Evolutionary conservation across 2,113 vertebrate genomes (phyloP).

Genomic region (Vulpes ferrilata): DNA sequence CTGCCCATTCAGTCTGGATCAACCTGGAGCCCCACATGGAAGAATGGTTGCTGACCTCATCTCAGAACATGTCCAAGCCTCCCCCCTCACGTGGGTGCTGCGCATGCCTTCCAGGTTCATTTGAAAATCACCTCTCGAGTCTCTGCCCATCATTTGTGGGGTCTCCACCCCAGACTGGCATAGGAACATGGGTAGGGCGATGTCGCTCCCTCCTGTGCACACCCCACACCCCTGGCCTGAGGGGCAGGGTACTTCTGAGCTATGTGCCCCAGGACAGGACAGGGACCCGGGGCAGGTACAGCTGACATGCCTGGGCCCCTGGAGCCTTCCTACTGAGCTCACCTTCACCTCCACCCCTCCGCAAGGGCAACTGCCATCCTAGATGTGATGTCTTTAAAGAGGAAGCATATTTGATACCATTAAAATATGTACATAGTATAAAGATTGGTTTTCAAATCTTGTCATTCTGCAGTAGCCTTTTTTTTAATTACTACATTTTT

Average conservation of each 20-base stretch:
- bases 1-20: background rate
- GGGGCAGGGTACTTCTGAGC: background rate
- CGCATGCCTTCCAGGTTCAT: background rate
- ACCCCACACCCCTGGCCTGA: background rate
- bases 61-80: background rate
- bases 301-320: background rate
- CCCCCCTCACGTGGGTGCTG: background rate
- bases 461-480: background rate
- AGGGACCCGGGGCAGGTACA: background rate
- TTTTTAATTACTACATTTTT: background rate
- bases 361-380: background rate
- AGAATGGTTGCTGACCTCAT: background rate
- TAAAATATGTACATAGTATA: background rate
- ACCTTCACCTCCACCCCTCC: background rate
- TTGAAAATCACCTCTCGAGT: background rate
- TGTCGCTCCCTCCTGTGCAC: background rate
- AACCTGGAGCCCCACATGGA: background rate
- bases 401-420: background rate
- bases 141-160: background rate
- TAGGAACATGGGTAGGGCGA: background rate
- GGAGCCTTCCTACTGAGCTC: background rate
- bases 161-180: background rate
- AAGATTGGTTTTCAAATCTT: background rate
- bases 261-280: background rate
- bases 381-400: background rate